Base-by-base conservation (phyloP, 2,888 invertebrate genomes). In the Tubulanus polymorphus region DNA sequence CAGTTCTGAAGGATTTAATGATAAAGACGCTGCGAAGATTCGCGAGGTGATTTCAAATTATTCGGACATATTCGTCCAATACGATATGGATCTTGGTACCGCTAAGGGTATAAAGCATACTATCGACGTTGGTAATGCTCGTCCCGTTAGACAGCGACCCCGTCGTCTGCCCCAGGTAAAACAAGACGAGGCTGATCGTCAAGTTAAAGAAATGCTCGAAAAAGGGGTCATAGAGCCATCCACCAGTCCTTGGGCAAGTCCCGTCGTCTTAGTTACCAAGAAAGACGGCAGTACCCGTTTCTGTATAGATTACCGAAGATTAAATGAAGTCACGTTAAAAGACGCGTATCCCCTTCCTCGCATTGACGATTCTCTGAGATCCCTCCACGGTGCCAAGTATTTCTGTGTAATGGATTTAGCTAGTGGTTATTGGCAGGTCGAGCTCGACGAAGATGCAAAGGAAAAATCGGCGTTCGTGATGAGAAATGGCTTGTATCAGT, bases 261-360 rank as follows among this genome's bases (percentile, higher is more conserved):
- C 75, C 0, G 63, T 76, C 3, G 72, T 77, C 2, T 47, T 79
- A 0, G 74, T 75, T 1, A 62, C 62, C 20, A 79, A 78, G 61
- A 73, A 72, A 53, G 63, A 70, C 54, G 69, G 64, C n/a, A 53
- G 48, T 6, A 60, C 49, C 35, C 60, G 63, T 47, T 62, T 65
- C 12, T 71, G 70, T 41, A 57, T 68, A 8, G 69, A 71, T 48
- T 71, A 65, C 47, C 28, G 71, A n/a, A 29, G 48, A 6, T 35
- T 72, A 3, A 71, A 70, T 53, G 46, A 29, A 25, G 8, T 55
- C 2, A 55, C 55, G n/a, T 8, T 48, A 10, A 55, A 58, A 35
- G 58, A 58, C 27, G 37, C 25, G 2, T 55, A 56, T 26, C 55
- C 58, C 15, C 32, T 55, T n/a, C 55, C 49, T 25, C 37, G 49